These are phyloP conservation scores for Plecturocebus donacophilus DNA, from an alignment of 2,113 vertebrate species.

Conservation along the genomic window DNA sequence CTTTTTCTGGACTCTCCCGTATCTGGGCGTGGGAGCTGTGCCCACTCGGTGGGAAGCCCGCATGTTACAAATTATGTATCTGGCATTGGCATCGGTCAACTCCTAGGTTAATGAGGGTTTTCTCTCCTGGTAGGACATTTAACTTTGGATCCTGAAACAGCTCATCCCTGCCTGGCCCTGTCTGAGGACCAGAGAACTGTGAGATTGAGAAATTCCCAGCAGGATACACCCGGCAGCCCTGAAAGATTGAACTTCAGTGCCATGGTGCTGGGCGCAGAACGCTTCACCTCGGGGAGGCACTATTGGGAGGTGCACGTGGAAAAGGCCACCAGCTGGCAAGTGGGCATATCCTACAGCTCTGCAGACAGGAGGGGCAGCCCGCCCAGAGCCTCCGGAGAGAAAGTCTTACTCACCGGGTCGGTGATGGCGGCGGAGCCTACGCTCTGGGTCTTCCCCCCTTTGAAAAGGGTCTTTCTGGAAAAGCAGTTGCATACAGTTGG, in stretches of 20 bases:
- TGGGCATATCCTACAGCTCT: constrained; percentile 82
- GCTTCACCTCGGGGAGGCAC: constrained; percentile 69
- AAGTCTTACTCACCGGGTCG: constrained; percentile 80
- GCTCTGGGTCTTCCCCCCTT: constrained; percentile 61
- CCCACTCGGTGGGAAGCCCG: neutral
- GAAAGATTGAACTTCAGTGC: constrained; percentile 35
- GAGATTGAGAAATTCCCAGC: neutral
- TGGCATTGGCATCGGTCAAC: neutral
- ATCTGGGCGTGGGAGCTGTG: neutral
- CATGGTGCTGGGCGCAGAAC: constrained; percentile 17
- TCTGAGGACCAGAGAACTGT: constrained; percentile 68
- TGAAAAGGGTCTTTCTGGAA: constrained; percentile 22
- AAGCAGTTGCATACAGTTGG: constrained; percentile 24
- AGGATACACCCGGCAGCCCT: neutral
- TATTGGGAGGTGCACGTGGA: constrained; percentile 77
- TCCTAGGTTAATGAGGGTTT: neutral
- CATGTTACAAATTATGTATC: neutral
- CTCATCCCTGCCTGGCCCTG: constrained; percentile 18
- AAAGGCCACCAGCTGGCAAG: constrained; percentile 77
- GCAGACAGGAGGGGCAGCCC: constrained; percentile 57
- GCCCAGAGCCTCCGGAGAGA: constrained; percentile 59
- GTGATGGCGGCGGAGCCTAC: constrained; percentile 22
- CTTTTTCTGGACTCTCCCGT: neutral
- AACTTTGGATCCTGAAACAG: constrained; percentile 71
- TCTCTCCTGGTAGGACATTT: constrained; percentile 52